These are phyloP conservation scores for Lindbergichthys nudifrons DNA, from an alignment of 2,797 vertebrate species.

Conservation along the genomic window DNA sequence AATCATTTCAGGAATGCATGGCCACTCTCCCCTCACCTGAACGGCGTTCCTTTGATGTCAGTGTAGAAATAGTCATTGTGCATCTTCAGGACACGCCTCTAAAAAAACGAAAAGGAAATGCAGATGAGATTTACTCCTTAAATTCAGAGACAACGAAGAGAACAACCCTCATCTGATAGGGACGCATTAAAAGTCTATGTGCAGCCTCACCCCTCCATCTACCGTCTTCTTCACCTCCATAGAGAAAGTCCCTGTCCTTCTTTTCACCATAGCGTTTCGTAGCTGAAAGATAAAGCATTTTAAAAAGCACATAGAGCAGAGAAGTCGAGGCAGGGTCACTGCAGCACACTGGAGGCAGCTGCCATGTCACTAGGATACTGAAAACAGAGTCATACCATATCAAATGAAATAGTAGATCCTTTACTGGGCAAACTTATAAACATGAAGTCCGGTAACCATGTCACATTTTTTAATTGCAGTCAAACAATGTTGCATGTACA, in stretches of 20 bases:
- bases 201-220: constrained; percentile 93
- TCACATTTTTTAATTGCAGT: background rate
- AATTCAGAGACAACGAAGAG: constrained; percentile 23
- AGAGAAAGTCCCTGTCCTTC: constrained; percentile 95
- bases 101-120: constrained; percentile 52
- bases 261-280: constrained; percentile 97
- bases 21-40: constrained; percentile 86
- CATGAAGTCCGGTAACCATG: background rate
- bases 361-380: constrained; percentile 6
- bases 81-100: constrained; percentile 98
- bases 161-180: constrained; percentile 20
- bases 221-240: constrained; percentile 99
- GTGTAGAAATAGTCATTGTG: constrained; percentile 99
- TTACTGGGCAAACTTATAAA: constrained; percentile 20
- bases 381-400: constrained; percentile 12
- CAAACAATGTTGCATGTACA: constrained; percentile 12
- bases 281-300: constrained; percentile 82
- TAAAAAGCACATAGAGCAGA: constrained; percentile 1
- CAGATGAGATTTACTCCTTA: constrained; percentile 26
- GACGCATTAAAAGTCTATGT: constrained; percentile 37
- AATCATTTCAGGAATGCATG: constrained; percentile 6
- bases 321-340: constrained; percentile 22
- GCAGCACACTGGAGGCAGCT: background rate
- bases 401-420: constrained; percentile 2
- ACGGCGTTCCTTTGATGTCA: constrained; percentile 98